phyloP scores from a whole-genome alignment of 2,113 vertebrate species.

The Jacana jacana region DNA sequence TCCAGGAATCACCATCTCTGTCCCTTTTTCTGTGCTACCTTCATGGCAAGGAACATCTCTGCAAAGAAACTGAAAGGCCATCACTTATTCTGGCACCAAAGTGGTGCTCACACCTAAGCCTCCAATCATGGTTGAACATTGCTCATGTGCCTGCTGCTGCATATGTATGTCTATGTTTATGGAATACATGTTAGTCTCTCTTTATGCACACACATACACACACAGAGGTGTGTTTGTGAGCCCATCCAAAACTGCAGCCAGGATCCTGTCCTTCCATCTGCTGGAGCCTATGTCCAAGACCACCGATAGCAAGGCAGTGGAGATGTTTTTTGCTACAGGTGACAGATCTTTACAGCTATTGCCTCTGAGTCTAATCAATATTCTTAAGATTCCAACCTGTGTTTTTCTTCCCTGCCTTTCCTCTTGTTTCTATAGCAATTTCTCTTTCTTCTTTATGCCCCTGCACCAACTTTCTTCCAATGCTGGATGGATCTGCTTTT shows the following conservation, averaged over 20 bases:
- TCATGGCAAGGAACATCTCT: background rate
- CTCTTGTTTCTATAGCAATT: slow-evolving; percentile 18
- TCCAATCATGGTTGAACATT: background rate
- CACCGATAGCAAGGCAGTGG: background rate
- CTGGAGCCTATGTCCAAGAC: background rate
- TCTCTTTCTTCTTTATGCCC: background rate
- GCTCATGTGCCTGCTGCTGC: too few relatives aligned
- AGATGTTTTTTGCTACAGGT: background rate
- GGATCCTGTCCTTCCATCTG: background rate
- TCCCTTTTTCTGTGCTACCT: background rate
- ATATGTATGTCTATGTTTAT: background rate
- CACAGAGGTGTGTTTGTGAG: background rate
- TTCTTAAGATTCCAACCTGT: background rate
- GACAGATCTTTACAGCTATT: background rate
- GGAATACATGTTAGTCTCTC: background rate
- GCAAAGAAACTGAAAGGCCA: background rate
- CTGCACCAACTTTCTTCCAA: background rate
- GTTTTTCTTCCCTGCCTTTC: slow-evolving; percentile 2
- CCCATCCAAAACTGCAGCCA: background rate
- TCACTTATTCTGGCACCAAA: background rate
- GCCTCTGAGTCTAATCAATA: slow-evolving; percentile 12
- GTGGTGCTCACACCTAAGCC: background rate
- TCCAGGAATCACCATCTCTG: background rate
- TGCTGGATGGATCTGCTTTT: background rate
- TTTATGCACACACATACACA: background rate